Conservation (phyloP, 1,140 invertebrate species). For the Bombus waltoni region DNA sequence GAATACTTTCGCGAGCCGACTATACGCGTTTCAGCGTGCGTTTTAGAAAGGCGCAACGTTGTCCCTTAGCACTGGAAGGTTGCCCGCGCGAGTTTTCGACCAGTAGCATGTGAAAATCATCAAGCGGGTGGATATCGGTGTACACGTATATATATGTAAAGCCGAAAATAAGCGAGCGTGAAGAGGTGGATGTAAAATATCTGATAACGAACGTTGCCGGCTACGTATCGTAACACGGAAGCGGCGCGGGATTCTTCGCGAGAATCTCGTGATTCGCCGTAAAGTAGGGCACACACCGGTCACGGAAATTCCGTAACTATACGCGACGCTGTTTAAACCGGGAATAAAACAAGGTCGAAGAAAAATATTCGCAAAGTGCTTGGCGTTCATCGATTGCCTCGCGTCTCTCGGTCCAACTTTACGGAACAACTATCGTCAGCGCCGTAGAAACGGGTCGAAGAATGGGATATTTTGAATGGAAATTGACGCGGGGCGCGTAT, state of each 20-base stretch:
- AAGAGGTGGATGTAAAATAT: not conserved
- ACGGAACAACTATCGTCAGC: too few relatives aligned
- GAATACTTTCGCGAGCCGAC: too few relatives aligned
- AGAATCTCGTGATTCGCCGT: not conserved
- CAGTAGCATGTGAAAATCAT: not conserved
- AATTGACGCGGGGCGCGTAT: too few relatives aligned
- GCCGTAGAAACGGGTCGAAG: too few relatives aligned
- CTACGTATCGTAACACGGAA: not conserved
- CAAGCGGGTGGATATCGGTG: not conserved
- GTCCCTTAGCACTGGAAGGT: not conserved
- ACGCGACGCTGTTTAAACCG: not conserved
- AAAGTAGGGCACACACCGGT: conserved; percentile 5
- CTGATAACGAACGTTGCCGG: not conserved
- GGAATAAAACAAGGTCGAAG: conserved; percentile 21
- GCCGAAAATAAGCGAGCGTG: not conserved
- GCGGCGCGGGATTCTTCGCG: not conserved
- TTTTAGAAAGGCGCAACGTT: not conserved
- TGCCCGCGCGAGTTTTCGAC: too few relatives aligned
- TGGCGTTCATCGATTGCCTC: not conserved
- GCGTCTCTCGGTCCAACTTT: too few relatives aligned
- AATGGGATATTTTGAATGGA: too few relatives aligned
- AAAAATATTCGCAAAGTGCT: not conserved
- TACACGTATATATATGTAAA: not conserved
- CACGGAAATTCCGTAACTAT: conserved; percentile 6
- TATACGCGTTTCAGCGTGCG: too few relatives aligned